These are phyloP conservation scores for Echinops telfairi DNA, from an alignment of 2,113 vertebrate genomes.

Conservation along the genomic window DNA sequence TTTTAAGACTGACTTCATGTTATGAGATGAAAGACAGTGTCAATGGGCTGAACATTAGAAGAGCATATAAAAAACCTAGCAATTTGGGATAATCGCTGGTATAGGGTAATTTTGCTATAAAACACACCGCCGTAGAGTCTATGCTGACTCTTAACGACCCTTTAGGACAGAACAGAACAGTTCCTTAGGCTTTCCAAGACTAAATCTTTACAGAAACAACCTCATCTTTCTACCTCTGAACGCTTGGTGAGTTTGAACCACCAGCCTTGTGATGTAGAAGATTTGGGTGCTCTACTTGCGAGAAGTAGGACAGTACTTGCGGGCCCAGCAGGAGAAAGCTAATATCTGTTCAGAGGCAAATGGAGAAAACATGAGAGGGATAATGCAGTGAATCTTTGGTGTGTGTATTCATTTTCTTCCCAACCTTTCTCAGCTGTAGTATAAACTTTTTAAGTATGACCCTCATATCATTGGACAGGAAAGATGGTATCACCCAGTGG, in stretches of 20 bases:
- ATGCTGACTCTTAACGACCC: no score
- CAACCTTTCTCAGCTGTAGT: conserved; percentile 34
- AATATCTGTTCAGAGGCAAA: background rate
- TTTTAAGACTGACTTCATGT: background rate
- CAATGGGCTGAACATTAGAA: background rate
- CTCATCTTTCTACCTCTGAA: no score
- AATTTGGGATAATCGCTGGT: background rate
- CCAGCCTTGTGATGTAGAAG: no score
- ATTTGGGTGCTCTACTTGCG: background rate
- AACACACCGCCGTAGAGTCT: no score
- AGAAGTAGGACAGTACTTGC: background rate
- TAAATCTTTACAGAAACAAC: no score
- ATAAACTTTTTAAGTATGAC: background rate
- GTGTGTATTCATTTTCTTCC: background rate
- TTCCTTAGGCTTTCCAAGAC: no score
- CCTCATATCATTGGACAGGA: background rate
- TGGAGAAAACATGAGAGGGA: conserved; percentile 15
- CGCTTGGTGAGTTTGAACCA: no score
- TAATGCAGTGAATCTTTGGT: background rate
- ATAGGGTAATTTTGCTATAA: background rate
- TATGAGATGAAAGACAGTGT: background rate
- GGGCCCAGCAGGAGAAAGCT: background rate
- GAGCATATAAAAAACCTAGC: background rate
- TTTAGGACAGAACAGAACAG: no score
- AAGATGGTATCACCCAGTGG: background rate